A percentile compares a stretch with the other conserved stretches of the same genome.
These are phyloP conservation scores for Microcebus lehilahytsara DNA, from an alignment of 2,113 vertebrate genomes.

Conservation along the genomic window DNA sequence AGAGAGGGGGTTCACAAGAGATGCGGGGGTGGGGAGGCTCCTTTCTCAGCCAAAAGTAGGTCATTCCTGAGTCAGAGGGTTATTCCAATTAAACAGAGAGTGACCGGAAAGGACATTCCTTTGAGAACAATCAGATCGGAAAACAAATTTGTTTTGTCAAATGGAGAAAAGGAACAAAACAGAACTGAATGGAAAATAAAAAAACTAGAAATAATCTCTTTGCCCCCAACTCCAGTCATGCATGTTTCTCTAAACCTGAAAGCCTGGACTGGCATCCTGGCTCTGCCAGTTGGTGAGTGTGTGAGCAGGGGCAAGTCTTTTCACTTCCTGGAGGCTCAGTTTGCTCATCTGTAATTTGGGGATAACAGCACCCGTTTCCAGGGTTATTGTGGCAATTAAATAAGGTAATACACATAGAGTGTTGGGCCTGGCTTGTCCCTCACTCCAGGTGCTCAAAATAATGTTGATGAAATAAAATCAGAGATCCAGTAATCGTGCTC, in stretches of 20 bases:
- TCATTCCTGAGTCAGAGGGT: neutral
- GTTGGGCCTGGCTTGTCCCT: neutral
- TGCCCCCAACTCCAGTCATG: no score
- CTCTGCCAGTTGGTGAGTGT: neutral
- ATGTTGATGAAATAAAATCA: neutral
- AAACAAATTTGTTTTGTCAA: conserved; percentile 1
- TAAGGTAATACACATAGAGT: neutral
- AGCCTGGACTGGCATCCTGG: neutral
- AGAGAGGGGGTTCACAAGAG: neutral
- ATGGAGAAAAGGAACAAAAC: neutral
- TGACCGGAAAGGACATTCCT: neutral
- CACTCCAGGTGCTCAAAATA: neutral
- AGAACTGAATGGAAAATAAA: neutral
- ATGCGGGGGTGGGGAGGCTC: rapidly evolving
- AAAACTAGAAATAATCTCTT: neutral
- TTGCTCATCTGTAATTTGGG: neutral
- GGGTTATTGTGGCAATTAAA: neutral
- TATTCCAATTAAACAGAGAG: neutral
- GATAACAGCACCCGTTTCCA: neutral
- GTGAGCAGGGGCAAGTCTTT: neutral
- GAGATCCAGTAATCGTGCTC: no score
- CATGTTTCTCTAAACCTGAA: neutral
- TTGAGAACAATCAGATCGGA: neutral
- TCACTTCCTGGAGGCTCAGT: neutral
- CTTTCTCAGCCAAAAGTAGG: neutral